These are phyloP conservation scores for Eupeodes luniger DNA, from an alignment of 2,888 invertebrate genomes.

Conservation along the genomic window DNA sequence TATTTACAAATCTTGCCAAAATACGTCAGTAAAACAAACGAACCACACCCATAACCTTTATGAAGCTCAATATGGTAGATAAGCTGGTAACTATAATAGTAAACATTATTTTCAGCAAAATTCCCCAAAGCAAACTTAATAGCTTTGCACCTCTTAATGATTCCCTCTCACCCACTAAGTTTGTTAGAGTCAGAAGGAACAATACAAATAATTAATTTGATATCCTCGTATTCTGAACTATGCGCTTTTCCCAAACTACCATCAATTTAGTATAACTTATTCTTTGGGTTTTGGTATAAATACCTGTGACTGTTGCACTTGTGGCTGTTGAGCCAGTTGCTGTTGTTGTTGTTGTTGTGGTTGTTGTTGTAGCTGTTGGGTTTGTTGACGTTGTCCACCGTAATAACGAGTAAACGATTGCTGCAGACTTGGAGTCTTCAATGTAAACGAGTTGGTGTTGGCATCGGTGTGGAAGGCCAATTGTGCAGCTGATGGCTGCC, in stretches of 20 bases:
- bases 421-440: constrained; percentile 83
- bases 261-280: background rate
- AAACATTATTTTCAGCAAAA: too few relatives aligned
- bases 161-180: too few relatives aligned
- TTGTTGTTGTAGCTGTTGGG: constrained; percentile 64
- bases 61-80: too few relatives aligned
- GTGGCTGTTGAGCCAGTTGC: constrained; percentile 42
- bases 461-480: constrained; percentile 82
- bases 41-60: background rate
- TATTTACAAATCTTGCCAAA: constrained; percentile 13
- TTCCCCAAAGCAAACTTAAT: too few relatives aligned
- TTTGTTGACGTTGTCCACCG: constrained; percentile 79
- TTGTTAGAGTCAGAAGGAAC: background rate
- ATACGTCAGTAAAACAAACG: background rate
- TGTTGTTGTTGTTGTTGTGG: constrained; percentile 14
- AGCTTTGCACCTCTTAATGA: too few relatives aligned
- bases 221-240: background rate
- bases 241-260: background rate
- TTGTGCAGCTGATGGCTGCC: constrained; percentile 79
- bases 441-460: constrained; percentile 82
- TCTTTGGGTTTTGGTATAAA: background rate
- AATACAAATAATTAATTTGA: background rate
- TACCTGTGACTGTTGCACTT: constrained; percentile 66
- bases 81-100: too few relatives aligned
- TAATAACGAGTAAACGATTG: constrained; percentile 83